These are phyloP conservation scores for Craseonycteris thonglongyai DNA, from an alignment of 2,113 vertebrate genomes.

Conservation along the genomic window DNA sequence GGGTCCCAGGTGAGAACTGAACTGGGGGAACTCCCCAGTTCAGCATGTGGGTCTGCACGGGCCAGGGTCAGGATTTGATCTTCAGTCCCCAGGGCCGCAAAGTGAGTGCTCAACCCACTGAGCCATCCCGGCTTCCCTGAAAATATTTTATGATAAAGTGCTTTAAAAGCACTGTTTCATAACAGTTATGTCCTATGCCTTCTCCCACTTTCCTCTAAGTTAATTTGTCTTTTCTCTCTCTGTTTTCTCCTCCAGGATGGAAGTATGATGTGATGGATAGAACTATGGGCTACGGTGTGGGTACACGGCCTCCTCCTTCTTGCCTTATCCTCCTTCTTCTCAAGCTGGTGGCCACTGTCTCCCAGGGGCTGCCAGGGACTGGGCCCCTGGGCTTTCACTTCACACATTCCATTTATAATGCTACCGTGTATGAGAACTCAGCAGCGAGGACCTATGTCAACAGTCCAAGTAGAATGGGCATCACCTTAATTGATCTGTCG, in stretches of 20 bases:
- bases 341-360: constrained; percentile 78
- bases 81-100: too few species aligned
- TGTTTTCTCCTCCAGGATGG: constrained; percentile 80
- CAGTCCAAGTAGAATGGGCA: constrained; percentile 94
- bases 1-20: too few species aligned
- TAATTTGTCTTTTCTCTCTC: constrained; percentile 58
- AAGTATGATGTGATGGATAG: constrained; percentile 91
- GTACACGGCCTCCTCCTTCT: constrained; percentile 80
- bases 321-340: constrained; percentile 84
- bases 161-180: neutral
- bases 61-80: too few species aligned
- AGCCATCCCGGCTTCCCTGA: too few species aligned
- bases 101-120: too few species aligned
- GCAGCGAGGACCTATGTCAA: constrained; percentile 95
- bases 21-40: too few species aligned
- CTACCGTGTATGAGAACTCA: constrained; percentile 95
- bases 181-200: neutral
- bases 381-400: constrained; percentile 86
- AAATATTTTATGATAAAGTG: neutral
- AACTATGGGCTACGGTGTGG: constrained; percentile 91
- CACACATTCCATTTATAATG: constrained; percentile 91
- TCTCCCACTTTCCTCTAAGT: neutral
- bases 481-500: constrained; percentile 86
- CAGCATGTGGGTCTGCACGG: too few species aligned
- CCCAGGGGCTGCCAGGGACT: constrained; percentile 80